Evolutionary conservation across 2,888 invertebrate genomes (phyloP).

Genomic region (Trypoxylon attenuatum): DNA sequence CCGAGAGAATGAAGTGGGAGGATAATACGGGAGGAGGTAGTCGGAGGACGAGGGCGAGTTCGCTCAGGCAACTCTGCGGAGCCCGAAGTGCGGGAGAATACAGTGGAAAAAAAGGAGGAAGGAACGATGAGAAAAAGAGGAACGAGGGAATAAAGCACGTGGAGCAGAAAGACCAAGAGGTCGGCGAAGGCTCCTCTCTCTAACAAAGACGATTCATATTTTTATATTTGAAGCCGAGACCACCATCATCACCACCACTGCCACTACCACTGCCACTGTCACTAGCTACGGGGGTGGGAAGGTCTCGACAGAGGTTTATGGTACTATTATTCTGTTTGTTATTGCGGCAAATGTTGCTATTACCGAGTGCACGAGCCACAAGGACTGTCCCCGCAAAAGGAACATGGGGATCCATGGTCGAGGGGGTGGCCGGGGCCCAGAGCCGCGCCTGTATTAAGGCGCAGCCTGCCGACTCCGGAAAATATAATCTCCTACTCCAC

Average conservation of each 20-base stretch:
- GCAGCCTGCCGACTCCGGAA: conserved; percentile 16
- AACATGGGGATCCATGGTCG: no score
- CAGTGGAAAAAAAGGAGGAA: conserved; percentile 5
- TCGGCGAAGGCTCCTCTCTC: conserved; percentile 25
- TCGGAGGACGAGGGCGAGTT: background rate
- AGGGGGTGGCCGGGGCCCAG: background rate
- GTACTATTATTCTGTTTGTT: conserved; percentile 40
- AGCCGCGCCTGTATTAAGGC: conserved; percentile 23
- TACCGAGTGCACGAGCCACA: conserved; percentile 17
- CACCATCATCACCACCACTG: no score
- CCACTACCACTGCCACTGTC: no score
- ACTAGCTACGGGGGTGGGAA: no score
- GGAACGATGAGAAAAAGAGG: background rate
- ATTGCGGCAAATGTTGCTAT: conserved; percentile 38
- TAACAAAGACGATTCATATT: conserved; percentile 37
- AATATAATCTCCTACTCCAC: conserved; percentile 33
- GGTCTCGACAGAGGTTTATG: conserved; percentile 22
- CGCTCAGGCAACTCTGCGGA: background rate
- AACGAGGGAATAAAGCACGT: background rate
- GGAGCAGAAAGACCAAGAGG: conserved; percentile 2
- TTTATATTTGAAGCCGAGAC: conserved; percentile 33
- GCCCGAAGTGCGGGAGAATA: background rate
- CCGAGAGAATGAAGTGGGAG: conserved; percentile 11
- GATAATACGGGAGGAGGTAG: conserved; percentile 15
- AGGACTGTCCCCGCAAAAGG: background rate